Percentiles rank a stretch among this genome's conserved stretches.
phyloP scores from a whole-genome alignment of 1,140 invertebrate genomes.

The Euura saliciscinereae region DNA sequence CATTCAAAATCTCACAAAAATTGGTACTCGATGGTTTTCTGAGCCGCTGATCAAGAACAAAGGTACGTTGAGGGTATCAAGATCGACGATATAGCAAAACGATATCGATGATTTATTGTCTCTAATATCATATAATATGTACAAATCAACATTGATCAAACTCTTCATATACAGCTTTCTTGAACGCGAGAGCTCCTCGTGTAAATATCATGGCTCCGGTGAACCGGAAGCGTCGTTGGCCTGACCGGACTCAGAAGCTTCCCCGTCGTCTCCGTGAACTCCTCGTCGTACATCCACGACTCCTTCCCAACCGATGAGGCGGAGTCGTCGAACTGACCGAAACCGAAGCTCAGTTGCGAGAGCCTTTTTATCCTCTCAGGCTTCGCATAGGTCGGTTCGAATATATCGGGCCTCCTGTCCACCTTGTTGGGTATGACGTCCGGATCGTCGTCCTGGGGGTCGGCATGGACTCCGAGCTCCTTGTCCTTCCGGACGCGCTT shows the following conservation, averaged over 20 bases:
- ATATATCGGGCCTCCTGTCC: slow-evolving; percentile 41
- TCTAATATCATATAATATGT: too few relatives aligned
- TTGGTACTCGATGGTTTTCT: too few relatives aligned
- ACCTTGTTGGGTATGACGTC: slow-evolving; percentile 41
- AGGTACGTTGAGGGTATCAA: background rate
- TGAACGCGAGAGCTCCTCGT: slow-evolving; percentile 50
- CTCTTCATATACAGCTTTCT: slow-evolving; percentile 51
- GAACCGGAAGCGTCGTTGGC: slow-evolving; percentile 47
- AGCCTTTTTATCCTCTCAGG: slow-evolving; percentile 31
- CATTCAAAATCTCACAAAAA: too few relatives aligned
- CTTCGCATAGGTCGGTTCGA: slow-evolving; percentile 38
- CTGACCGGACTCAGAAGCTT: slow-evolving; percentile 31
- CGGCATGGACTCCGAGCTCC: slow-evolving; percentile 15
- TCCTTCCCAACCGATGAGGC: slow-evolving; percentile 26
- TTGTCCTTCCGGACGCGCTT: slow-evolving; percentile 14
- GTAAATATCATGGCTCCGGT: slow-evolving; percentile 48
- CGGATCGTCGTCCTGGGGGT: slow-evolving; percentile 41
- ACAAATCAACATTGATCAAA: background rate
- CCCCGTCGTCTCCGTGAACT: slow-evolving; percentile 33
- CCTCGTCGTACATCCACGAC: slow-evolving; percentile 41
- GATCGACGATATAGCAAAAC: background rate
- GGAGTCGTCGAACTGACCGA: slow-evolving; percentile 27
- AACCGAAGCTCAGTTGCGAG: slow-evolving; percentile 17
- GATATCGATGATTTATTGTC: background rate
- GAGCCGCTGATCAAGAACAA: background rate